Evolutionary conservation across 2,113 vertebrate species (phyloP), one percentile per base, ranked within the genome.

Genomic region (Jaculus jaculus): DNA sequence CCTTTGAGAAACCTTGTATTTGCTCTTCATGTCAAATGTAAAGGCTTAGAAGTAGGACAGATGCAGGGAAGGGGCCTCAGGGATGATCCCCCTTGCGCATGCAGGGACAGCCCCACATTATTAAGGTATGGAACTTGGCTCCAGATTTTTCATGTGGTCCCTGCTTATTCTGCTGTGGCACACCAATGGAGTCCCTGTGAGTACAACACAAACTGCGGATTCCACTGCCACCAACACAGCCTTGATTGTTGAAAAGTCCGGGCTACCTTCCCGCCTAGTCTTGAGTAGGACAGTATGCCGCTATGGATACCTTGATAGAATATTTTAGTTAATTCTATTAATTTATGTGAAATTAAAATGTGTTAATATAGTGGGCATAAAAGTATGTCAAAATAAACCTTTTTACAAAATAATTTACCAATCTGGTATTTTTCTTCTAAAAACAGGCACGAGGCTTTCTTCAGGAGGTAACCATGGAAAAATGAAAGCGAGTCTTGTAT

Each of bases 1-100:
- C 73, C 87, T 91, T 91, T 92, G 61, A 89, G 91, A 94, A 95
- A 32, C 7, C 8, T 83, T 84, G 79, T 58, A 74, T 77, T 80
- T 63, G 63, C 73, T 84, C 34, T 90, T 88, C 71, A 84, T 42
- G 66, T 94, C 77, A 92, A 42, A 69, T 79, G 90, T 63, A 93
- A 89, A 94, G 87, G 75, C 93, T 91, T 66, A 17, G 11, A 68
- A 9, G 24, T 15, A 30, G 73, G 74, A 39, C 69, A 90, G 71
- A 51, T 87, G 18, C n/a, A 63, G 42, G 30, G 24, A 69, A 74
- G 32, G 23, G 11, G 15, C 26, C 16, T 87, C 54, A 24, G 23
- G 34, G 28, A 47, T 84, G 79, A 85, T 78, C 11, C 34, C 11
- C 54, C 21, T 60, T 30, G 21, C 7, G 7, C 0, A 1, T 8